Evolutionary conservation across 2,113 vertebrate species (phyloP).

Genomic region (Okapia johnstoni): DNA sequence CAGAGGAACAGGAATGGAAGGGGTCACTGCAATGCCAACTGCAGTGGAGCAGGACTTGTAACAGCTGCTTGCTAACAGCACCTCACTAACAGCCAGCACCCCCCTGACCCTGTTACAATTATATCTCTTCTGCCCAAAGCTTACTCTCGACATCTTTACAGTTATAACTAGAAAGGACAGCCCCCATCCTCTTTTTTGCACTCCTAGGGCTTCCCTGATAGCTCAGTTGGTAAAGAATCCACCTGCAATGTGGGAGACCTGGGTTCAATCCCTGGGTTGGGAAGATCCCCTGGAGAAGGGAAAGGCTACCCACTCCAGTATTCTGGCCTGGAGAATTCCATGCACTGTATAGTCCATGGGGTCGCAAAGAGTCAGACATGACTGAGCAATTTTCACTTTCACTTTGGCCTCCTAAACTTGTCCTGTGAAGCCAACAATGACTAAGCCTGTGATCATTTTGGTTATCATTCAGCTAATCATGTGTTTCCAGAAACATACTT

Average conservation of each 20-base stretch:
- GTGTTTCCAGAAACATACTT: not conserved
- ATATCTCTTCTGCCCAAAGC: not conserved
- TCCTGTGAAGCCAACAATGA: not conserved
- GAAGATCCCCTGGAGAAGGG: not conserved
- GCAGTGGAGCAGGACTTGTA: not conserved
- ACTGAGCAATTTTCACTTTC: not conserved
- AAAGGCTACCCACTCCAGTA: not conserved
- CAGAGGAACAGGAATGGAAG: not conserved
- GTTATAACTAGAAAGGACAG: not conserved
- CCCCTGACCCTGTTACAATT: not conserved
- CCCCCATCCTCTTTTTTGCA: not conserved
- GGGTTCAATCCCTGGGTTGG: not conserved
- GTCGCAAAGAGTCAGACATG: not conserved
- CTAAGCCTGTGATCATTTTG: not conserved
- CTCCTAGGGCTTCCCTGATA: not conserved
- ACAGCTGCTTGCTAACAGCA: not conserved
- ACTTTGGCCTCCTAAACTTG: not conserved
- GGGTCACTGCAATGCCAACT: not conserved
- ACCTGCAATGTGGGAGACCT: not conserved
- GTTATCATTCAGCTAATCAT: not conserved
- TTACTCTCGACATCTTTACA: not conserved
- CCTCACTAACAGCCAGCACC: fast-evolving
- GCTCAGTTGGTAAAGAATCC: not conserved
- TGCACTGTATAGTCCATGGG: not conserved
- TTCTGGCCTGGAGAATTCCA: not conserved